Percentiles rank a stretch among this genome's conserved stretches.
Conservation (phyloP, 2,113 vertebrate species). For the Uria aalge region DNA sequence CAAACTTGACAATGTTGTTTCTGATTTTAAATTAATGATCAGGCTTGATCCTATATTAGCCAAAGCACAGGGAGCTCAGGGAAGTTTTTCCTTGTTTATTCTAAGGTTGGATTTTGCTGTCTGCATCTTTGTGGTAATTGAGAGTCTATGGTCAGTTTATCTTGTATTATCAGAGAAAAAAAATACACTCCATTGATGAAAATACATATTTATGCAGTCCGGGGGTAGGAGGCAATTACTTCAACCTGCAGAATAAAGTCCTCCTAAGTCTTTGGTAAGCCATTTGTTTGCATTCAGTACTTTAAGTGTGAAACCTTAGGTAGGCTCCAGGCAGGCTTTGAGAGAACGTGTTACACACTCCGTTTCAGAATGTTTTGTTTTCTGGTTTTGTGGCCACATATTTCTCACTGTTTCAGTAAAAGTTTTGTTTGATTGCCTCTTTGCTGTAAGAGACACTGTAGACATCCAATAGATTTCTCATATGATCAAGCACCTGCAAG, state of each 20-base stretch:
- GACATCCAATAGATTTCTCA: neutral
- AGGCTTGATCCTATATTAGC: neutral
- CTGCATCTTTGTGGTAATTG: neutral
- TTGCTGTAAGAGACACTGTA: neutral
- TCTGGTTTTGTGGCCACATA: neutral
- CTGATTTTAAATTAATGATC: neutral
- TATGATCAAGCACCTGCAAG: neutral
- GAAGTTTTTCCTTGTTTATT: neutral
- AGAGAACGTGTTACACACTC: neutral
- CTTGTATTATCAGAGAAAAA: neutral
- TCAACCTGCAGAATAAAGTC: neutral
- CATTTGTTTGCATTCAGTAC: neutral
- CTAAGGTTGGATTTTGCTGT: neutral
- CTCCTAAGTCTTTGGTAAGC: neutral
- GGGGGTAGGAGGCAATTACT: neutral
- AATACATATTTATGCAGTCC: neutral
- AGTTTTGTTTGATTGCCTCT: neutral
- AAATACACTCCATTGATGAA: neutral
- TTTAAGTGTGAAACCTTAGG: neutral
- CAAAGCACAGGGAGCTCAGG: neutral
- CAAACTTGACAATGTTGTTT: neutral
- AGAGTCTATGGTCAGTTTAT: neutral
- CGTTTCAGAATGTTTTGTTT: neutral
- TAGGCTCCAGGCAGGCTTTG: neutral
- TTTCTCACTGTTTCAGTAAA: neutral